Conservation (phyloP, 2,797 vertebrate species). For the Taenioides sp. region DNA sequence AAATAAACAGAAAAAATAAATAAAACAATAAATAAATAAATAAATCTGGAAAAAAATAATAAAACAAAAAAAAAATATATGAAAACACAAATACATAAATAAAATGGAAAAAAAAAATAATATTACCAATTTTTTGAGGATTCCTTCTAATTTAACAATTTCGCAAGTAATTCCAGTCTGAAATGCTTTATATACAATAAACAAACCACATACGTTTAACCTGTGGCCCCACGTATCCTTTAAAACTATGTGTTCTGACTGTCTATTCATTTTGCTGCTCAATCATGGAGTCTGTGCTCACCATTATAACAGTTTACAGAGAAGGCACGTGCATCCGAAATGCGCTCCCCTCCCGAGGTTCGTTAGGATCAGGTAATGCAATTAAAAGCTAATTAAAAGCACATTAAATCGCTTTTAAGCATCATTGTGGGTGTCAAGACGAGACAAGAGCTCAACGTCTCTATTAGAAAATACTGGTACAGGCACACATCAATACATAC, state of each 20-base stretch:
- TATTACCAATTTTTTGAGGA: background rate
- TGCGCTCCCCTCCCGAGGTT: constrained; percentile 41
- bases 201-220: background rate
- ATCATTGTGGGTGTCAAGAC: constrained; percentile 32
- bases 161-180: too few relatives aligned
- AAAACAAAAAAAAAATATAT: background rate
- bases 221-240: background rate
- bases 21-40: background rate
- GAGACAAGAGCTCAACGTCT: constrained; percentile 27
- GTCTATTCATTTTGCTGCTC: background rate
- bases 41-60: background rate
- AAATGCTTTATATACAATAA: too few relatives aligned
- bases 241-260: too few relatives aligned
- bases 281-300: constrained; percentile 16
- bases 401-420: constrained; percentile 53
- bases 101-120: background rate
- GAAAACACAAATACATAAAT: background rate
- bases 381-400: constrained; percentile 66
- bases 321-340: constrained; percentile 8
- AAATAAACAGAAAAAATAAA: background rate
- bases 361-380: constrained; percentile 66
- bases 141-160: background rate
- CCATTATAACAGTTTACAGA: constrained; percentile 31
- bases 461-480: constrained; percentile 34
- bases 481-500: constrained; percentile 9